Evolutionary conservation across 2,113 vertebrate genomes (phyloP).

Genomic region (Pseudois nayaur): DNA sequence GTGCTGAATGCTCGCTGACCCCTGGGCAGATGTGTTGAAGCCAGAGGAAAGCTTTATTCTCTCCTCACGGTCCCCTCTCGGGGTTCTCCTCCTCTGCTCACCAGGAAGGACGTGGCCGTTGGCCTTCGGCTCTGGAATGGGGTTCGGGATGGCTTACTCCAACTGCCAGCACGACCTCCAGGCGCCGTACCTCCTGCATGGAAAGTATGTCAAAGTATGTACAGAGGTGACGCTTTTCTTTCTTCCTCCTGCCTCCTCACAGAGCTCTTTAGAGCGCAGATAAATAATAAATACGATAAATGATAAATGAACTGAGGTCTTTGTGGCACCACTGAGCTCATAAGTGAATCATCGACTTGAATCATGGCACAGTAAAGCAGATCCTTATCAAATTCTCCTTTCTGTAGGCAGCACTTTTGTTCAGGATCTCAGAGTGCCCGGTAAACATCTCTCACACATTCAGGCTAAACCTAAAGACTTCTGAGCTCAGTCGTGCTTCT

Average conservation of each 20-base stretch:
- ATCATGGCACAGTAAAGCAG: background rate
- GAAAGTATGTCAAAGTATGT: slow-evolving; percentile 90
- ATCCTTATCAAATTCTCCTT: background rate
- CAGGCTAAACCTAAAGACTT: background rate
- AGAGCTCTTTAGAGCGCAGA: background rate
- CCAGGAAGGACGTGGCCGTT: slow-evolving; percentile 91
- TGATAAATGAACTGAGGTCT: background rate
- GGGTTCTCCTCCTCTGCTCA: slow-evolving; percentile 7
- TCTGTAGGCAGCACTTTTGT: background rate
- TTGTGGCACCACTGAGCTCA: background rate
- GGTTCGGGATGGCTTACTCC: slow-evolving; percentile 92
- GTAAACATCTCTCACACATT: background rate
- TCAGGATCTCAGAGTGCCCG: background rate
- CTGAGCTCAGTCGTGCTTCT: background rate
- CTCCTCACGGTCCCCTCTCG: background rate
- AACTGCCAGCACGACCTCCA: slow-evolving; percentile 95
- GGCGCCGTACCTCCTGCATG: slow-evolving; percentile 89
- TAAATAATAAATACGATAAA: background rate
- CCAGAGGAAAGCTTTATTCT: background rate
- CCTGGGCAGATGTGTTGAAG: background rate
- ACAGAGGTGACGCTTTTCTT: background rate
- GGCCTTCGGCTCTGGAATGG: slow-evolving; percentile 88
- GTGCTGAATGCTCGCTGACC: background rate
- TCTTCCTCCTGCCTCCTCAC: background rate
- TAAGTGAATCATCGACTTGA: background rate